Conservation (phyloP, 2,888 invertebrate genomes). For the Philereme transversata region DNA sequence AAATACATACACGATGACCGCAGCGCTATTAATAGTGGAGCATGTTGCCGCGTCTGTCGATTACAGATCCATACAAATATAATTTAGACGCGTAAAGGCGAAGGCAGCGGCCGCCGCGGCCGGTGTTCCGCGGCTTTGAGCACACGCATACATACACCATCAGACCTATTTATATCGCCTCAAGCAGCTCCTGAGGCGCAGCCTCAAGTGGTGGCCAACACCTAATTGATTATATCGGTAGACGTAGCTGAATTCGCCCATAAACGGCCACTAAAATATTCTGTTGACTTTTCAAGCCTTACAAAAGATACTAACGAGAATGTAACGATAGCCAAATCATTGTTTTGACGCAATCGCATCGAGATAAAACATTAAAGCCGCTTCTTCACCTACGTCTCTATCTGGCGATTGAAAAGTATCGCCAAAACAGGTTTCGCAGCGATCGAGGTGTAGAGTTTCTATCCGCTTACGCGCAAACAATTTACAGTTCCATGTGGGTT, state of each 20-base stretch:
- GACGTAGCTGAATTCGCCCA: not conserved
- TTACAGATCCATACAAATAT: slow-evolving; percentile 48
- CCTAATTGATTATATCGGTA: not conserved
- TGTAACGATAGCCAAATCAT: not conserved
- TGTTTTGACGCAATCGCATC: not conserved
- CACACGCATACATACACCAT: slow-evolving; percentile 4
- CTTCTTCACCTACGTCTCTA: too few species aligned
- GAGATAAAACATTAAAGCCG: too few species aligned
- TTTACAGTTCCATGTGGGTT: not conserved
- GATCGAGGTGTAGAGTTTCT: too few species aligned
- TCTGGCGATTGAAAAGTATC: too few species aligned
- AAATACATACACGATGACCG: not conserved
- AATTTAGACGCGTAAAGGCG: slow-evolving; percentile 42
- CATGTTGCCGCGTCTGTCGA: slow-evolving; percentile 39
- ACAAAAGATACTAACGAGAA: slow-evolving; percentile 5
- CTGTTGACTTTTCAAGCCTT: slow-evolving; percentile 24
- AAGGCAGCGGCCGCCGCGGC: slow-evolving; percentile 36
- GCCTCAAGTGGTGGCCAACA: not conserved
- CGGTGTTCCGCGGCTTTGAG: slow-evolving; percentile 18
- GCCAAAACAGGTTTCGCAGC: too few species aligned
- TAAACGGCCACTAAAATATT: not conserved
- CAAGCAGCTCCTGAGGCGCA: not conserved
- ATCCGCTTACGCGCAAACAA: too few species aligned
- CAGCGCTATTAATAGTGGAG: slow-evolving; percentile 11
- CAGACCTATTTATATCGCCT: slow-evolving; percentile 15